Evolutionary conservation across 1,140 invertebrate genomes (phyloP).

Genomic region (Liolophura sinensis): DNA sequence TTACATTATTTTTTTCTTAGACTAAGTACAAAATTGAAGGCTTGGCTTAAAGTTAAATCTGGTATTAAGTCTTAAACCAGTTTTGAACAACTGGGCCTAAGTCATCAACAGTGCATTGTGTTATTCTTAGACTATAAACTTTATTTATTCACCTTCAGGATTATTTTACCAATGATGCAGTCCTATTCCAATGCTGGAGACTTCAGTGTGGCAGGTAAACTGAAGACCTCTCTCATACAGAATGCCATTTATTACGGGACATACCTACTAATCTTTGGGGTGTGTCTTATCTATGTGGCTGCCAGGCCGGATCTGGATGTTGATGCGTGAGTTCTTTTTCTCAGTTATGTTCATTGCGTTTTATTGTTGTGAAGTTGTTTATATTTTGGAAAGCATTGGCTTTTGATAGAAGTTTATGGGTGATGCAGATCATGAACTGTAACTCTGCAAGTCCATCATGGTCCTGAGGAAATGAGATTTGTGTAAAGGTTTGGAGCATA

Average conservation of each 20-base stretch:
- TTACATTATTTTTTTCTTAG: background rate
- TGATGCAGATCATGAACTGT: no score
- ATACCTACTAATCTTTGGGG: conserved; percentile 92
- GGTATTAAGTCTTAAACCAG: no score
- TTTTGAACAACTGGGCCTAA: no score
- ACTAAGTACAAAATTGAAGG: no score
- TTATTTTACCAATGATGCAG: conserved; percentile 98
- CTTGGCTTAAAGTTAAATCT: no score
- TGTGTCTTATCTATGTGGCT: conserved; percentile 94
- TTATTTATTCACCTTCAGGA: conserved; percentile 62
- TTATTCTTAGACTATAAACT: background rate
- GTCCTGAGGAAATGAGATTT: no score
- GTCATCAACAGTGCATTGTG: background rate
- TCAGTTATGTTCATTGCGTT: no score
- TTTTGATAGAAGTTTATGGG: no score
- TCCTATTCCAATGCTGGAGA: conserved; percentile 98
- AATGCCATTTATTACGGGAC: conserved; percentile 99
- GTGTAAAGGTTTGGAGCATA: no score
- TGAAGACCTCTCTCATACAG: conserved; percentile 93
- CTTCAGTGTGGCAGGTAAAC: conserved; percentile 91
- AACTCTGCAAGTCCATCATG: no score
- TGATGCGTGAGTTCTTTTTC: conserved; percentile 77
- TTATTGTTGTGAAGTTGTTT: no score
- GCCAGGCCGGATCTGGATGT: conserved; percentile 85
- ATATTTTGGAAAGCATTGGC: no score